These are phyloP conservation scores for Xiphydria camelus DNA, from an alignment of 2,888 invertebrate species.

Conservation along the genomic window DNA sequence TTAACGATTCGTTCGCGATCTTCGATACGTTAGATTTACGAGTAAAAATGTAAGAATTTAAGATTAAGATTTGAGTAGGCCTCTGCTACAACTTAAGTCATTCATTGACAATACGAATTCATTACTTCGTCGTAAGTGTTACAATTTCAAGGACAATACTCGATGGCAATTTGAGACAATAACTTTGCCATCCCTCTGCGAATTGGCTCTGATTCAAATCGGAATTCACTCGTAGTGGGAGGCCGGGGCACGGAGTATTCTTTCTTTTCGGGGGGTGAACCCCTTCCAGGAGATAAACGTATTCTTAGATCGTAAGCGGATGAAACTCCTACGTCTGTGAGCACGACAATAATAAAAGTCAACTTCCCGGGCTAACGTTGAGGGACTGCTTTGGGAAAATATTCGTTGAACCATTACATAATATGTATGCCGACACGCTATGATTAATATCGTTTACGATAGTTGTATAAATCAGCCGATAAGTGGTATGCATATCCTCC, in stretches of 20 bases:
- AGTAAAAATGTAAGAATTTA: not conserved
- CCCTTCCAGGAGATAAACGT: conserved; percentile 1
- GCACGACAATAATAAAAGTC: conserved; percentile 45
- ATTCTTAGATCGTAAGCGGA: conserved; percentile 37
- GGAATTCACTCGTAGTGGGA: too few relatives aligned
- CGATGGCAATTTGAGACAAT: conserved; percentile 21
- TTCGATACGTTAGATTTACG: not conserved
- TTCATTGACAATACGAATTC: conserved; percentile 22
- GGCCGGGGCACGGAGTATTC: not conserved
- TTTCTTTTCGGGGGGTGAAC: too few relatives aligned
- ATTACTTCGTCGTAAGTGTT: conserved; percentile 18
- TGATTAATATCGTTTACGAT: too few relatives aligned
- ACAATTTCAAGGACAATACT: conserved; percentile 19
- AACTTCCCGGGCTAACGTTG: conserved; percentile 21
- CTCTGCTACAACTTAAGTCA: too few relatives aligned
- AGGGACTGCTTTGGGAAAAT: conserved; percentile 31
- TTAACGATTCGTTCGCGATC: not conserved
- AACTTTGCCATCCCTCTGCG: not conserved
- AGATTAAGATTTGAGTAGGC: not conserved
- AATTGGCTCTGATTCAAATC: too few relatives aligned
- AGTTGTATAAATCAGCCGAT: too few relatives aligned
- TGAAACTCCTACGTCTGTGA: conserved; percentile 47
- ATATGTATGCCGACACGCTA: too few relatives aligned
- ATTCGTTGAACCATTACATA: not conserved
- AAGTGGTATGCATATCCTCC: too few relatives aligned